Base-by-base conservation (phyloP, 2,113 vertebrate genomes). In the Brienomyrus longianalis region DNA sequence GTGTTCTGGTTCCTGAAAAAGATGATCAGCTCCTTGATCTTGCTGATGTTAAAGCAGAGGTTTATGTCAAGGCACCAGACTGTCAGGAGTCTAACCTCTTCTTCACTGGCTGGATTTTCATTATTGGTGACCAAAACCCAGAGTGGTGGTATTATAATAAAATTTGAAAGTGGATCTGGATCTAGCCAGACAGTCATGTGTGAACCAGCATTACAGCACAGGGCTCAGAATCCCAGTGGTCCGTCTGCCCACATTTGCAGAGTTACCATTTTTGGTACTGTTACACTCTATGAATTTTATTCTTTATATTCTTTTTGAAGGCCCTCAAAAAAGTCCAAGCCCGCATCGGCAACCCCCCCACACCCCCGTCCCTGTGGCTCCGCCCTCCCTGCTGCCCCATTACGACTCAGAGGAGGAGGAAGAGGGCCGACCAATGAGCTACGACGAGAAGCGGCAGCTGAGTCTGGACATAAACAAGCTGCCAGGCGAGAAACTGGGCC, bases 381-480 rank as follows among this genome's bases (percentile, higher is more conserved):
- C 93, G 43, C 0, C 92, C 6, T 17, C 95, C 89, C 89, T 94
- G 56, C 93, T 97, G 0, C 88, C 95, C 0, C 96, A 97, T 70
- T 99, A 97, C 2, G 98, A 99, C 90, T 99, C 98, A 0, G 98
- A 99, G 50, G 98, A 98, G 52, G 98, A 96, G 90, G 96, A 96
- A 52, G 96, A 97, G 91, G 95, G 95, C 43, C 95, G 96, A 8
- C 98, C 98, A 62, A 99, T 99, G 98, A 95, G 96, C 0, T 99
- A 99, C 0, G 98, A 99, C 0, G 98, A 99, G 92, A 99, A 99
- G 74, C 95, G 98, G 0, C 98, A 99, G 92, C 94, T 99, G 35
- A 99, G 98, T 91, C 92, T 99, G 19, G 98, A 99, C 92, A 99
- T 99, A 93, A 99, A 99, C 95, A 98, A 98, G 83, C 92, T 99